Evolutionary conservation across 2,888 invertebrate genomes (phyloP), one percentile per base, ranked within the genome.

Genomic region (Eurytoma californica): DNA sequence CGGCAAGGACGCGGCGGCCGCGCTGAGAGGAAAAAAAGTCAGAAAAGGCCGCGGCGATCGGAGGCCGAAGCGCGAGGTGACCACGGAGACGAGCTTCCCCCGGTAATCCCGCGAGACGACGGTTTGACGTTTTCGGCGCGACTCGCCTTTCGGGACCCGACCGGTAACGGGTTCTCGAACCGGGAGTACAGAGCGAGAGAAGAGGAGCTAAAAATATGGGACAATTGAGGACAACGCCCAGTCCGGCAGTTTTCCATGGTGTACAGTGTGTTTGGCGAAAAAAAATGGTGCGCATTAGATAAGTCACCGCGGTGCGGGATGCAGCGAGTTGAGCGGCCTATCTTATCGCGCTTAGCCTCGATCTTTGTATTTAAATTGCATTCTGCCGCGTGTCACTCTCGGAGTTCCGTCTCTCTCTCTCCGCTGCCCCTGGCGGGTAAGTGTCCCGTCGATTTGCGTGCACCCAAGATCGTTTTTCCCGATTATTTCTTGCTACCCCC

Each of bases 341-440:
- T 81, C 81, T 80, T 82, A 82, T 84, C 82, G 79, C 70, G 68
- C 76, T 80, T 83, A 74, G 83, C 85, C 85, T 85, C 83, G 82
- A 84, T 84, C 83, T 85, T 84, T 84, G 79, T 84, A 84, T 86
- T 84, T 84, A 84, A 85, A 85, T 86, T 68, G 82, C 77, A 85
- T 85, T 85, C 83, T 80, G 77, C 55, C 76, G 65, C 63, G 67
- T 63, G 73, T 69, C 20, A 55, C 70, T 20, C 51, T 47, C 73
- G 53, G 55, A 60, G 49, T 18, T 28, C 5, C 18, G 30, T 47
- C 30, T n/a, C 53, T 63, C 73, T 57, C 28, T 57, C 24, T 28
- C 49, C 28, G 20, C 28, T 53, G 28, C 51, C 16, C 24, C n/a
- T 20, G 61, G 14, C 12, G 14, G 12, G n/a, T 51, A 49, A 20